Conservation (phyloP, 2,888 invertebrate genomes). For the Desoria tigrina region DNA sequence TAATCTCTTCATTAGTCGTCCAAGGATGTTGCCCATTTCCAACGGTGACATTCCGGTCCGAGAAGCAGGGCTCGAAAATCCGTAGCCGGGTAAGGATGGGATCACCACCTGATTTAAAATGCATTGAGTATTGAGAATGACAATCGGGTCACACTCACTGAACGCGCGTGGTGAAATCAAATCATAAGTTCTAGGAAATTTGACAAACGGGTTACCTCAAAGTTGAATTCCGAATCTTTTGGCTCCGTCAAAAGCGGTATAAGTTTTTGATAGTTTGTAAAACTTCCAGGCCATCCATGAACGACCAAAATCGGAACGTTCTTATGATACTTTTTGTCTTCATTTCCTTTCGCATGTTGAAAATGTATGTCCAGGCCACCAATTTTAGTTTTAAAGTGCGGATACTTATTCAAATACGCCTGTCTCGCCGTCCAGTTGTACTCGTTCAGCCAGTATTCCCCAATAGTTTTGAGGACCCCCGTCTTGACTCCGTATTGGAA, state of each 20-base stretch:
- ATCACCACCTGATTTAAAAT: conserved; percentile 55
- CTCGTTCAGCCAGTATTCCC: conserved; percentile 73
- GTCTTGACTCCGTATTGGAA: conserved; percentile 83
- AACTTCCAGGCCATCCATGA: conserved; percentile 42
- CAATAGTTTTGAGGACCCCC: conserved; percentile 65
- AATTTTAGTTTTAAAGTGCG: conserved; percentile 74
- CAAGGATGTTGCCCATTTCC: conserved; percentile 65
- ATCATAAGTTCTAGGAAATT: no score
- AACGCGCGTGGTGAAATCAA: no score
- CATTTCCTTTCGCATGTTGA: no score
- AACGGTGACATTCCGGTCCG: no score
- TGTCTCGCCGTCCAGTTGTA: conserved; percentile 74
- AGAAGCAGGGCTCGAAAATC: conserved; percentile 60
- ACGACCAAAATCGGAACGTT: conserved; percentile 26
- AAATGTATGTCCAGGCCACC: conserved; percentile 77
- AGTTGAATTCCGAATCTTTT: conserved; percentile 24
- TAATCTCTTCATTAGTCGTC: conserved; percentile 71
- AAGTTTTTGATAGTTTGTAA: conserved; percentile 47
- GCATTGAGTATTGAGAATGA: no score
- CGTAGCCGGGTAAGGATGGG: conserved; percentile 63
- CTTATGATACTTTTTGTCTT: conserved; percentile 23
- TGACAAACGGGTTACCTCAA: conserved; percentile 51
- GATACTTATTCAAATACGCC: conserved; percentile 69
- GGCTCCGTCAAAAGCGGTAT: conserved; percentile 33
- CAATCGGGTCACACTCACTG: no score